Evolutionary conservation across 2,888 invertebrate genomes (phyloP).

Genomic region (Harpagoxenus sublaevis): DNA sequence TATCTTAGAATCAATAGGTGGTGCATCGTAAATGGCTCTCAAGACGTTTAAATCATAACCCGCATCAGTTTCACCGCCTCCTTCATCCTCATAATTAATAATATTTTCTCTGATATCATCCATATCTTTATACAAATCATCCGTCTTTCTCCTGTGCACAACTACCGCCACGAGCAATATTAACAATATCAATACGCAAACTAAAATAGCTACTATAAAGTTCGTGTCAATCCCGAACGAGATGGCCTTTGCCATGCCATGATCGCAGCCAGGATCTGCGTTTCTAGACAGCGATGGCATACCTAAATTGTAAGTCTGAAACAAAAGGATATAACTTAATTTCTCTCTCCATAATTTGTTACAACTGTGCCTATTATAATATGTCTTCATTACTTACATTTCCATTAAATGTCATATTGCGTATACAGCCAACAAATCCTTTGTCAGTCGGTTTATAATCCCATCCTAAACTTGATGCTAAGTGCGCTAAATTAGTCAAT

Average conservation of each 20-base stretch:
- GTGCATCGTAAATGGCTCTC: constrained; percentile 89
- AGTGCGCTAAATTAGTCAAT: constrained; percentile 89
- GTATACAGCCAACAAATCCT: constrained; percentile 95
- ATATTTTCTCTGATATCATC: constrained; percentile 99
- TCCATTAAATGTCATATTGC: constrained; percentile 95
- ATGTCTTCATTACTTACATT: constrained; percentile 86
- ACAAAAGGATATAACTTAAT: not conserved
- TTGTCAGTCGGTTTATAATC: constrained; percentile 89
- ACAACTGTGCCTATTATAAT: not conserved
- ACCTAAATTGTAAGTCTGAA: constrained; percentile 95
- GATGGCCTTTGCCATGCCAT: constrained; percentile 91
- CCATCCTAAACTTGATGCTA: constrained; percentile 91
- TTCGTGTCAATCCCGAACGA: constrained; percentile 95
- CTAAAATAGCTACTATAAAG: constrained; percentile 95
- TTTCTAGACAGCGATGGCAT: constrained; percentile 91
- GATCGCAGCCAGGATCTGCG: constrained; percentile 92
- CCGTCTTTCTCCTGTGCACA: constrained; percentile 95
- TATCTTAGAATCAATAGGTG: constrained; percentile 87
- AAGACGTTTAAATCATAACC: constrained; percentile 96
- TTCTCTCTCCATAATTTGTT: not conserved
- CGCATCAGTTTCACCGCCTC: constrained; percentile 99
- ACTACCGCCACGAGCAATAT: constrained; percentile 95
- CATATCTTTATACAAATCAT: constrained; percentile 95
- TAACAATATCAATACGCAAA: constrained; percentile 94
- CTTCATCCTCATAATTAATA: constrained; percentile 99